These are phyloP conservation scores for Cataglyphis rosenhaueri DNA, from an alignment of 2,888 invertebrate species.

Conservation along the genomic window DNA sequence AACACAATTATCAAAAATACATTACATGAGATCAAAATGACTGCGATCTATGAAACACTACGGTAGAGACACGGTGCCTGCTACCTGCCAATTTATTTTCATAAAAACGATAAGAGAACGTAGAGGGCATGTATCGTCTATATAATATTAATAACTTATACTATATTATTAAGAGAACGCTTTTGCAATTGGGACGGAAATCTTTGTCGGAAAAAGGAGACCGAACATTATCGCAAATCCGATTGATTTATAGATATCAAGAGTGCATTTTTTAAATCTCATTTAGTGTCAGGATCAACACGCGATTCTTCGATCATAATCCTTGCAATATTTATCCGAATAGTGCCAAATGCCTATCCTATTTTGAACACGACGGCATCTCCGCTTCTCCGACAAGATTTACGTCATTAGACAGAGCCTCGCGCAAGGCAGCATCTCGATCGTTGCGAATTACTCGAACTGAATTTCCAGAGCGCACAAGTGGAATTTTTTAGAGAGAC, in stretches of 20 bases:
- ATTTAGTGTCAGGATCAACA: not conserved
- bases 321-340: not conserved
- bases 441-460: conserved; percentile 23
- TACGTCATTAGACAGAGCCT: not conserved
- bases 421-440: not conserved
- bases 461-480: conserved; percentile 53
- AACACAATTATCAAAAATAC: not conserved
- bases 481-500: conserved; percentile 26
- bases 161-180: conserved; percentile 39
- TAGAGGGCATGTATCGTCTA: conserved; percentile 61
- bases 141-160: conserved; percentile 63
- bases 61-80: conserved; percentile 67
- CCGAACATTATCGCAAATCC: not conserved
- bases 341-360: conserved; percentile 36
- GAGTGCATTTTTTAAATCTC: not conserved
- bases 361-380: not conserved
- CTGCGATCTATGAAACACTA: conserved; percentile 38
- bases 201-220: conserved; percentile 29
- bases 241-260: not conserved
- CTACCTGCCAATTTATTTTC: conserved; percentile 78
- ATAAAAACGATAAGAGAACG: conserved; percentile 65
- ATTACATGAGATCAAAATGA: conserved; percentile 32
- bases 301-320: not conserved
- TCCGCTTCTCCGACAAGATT: conserved; percentile 32
- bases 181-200: not conserved